Base-by-base conservation (phyloP, 2,113 vertebrate species). In the Lophius piscatorius region DNA sequence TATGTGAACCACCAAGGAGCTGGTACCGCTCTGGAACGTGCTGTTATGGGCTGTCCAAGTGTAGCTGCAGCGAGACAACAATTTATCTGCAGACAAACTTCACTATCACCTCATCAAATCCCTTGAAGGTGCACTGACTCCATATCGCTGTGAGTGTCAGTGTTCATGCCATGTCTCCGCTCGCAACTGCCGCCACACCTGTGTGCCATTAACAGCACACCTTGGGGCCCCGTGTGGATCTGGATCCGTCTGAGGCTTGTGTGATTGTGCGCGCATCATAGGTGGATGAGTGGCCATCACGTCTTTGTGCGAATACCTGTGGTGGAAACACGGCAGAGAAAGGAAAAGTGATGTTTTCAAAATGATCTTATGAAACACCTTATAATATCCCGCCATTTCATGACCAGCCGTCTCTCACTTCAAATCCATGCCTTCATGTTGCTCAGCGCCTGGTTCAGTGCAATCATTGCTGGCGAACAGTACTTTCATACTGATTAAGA, bases 71-170 rank as follows among this genome's bases (percentile, higher is more conserved):
- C 69, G 24, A 23, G 24, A 50, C 33, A 24, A 46, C 39, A 54
- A 39, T 69, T 73, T 74, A 56, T 74, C 38, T 47, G 42, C 38
- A 51, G 55, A 60, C 10, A 48, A 59, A 60, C 54, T 44, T 42
- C 29, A 10, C 29, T 23, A 39, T 70, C 57, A 60, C 40, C 50
- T 72, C 46, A 23, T 63, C 59, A 70, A 77, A 42, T 11, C 40
- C 35, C 36, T 61, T 51, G 76, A n/a, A 63, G 24, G 31, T 46
- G 36, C 33, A 35, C 48, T 35, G 44, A 40, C 45, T 52, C 50
- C 35, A 23, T 40, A 16, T 35, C n/a, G 24, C 34, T 50, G 52
- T 59, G 63, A 52, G 40, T 70, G 60, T 63, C 51, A 20, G 17
- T 2, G 4, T 23, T 39, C 34, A 16, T 56, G 38, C 18, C 33